phyloP scores from a whole-genome alignment of 2,888 invertebrate genomes.

The Nomada ferruginata region DNA sequence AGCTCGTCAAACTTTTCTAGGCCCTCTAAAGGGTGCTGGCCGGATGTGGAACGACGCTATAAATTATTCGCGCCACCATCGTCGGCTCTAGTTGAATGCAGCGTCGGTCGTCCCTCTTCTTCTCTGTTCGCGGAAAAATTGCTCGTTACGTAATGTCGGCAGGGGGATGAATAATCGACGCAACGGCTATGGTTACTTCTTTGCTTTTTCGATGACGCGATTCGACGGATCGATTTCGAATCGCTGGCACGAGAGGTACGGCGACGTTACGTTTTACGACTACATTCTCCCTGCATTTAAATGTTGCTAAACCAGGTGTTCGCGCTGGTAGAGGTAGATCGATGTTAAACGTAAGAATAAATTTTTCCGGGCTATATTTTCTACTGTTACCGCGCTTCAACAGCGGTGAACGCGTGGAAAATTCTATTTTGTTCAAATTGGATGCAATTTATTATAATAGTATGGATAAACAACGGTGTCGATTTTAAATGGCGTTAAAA shows the following conservation, averaged over 20 bases:
- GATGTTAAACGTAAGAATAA: not conserved
- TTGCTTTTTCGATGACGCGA: not conserved
- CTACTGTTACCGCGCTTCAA: not conserved
- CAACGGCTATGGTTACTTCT: conserved; percentile 23
- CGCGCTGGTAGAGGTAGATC: not conserved
- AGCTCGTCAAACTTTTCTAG: conserved; percentile 32
- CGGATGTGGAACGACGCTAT: conserved; percentile 43
- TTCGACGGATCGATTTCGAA: not conserved
- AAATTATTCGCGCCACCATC: conserved; percentile 45
- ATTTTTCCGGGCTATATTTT: not conserved
- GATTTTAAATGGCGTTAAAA: too few relatives aligned
- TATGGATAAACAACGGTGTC: too few relatives aligned
- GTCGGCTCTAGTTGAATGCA: conserved; percentile 12
- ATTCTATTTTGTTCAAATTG: too few relatives aligned
- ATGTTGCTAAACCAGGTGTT: not conserved
- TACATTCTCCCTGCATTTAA: not conserved
- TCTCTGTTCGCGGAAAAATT: not conserved
- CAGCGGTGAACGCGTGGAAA: not conserved
- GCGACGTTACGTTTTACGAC: not conserved
- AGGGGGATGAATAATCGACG: conserved; percentile 20
- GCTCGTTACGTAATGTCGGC: conserved; percentile 26
- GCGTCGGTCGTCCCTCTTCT: not conserved
- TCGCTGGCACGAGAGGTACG: not conserved
- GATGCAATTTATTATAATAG: too few relatives aligned
- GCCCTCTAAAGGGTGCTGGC: conserved; percentile 29